Evolutionary conservation across 2,113 vertebrate species (phyloP).

Genomic region (Aleadryas rufinucha): DNA sequence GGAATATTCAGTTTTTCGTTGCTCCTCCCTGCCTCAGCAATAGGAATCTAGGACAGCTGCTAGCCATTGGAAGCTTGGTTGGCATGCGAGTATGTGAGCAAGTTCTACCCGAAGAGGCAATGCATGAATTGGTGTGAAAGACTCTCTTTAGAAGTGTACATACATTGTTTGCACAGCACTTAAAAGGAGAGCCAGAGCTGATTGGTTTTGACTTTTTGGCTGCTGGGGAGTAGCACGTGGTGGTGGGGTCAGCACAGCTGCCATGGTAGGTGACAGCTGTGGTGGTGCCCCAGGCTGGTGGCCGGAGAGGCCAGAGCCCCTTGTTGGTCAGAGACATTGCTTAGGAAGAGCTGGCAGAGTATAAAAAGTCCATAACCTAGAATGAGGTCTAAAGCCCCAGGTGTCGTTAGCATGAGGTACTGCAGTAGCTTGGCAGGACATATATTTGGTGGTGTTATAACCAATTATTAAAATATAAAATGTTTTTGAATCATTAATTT

Average conservation of each 20-base stretch:
- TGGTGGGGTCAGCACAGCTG: not conserved
- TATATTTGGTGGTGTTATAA: rapidly evolving
- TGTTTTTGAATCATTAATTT: not conserved
- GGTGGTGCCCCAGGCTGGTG: not conserved
- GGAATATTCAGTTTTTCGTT: not conserved
- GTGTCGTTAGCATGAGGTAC: not conserved
- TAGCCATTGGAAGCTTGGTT: not conserved
- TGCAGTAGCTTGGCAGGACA: not conserved
- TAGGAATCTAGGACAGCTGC: not conserved
- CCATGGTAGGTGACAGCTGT: not conserved
- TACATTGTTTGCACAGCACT: rapidly evolving
- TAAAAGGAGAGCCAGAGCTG: not conserved
- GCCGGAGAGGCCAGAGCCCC: not conserved
- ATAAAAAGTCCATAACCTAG: rapidly evolving
- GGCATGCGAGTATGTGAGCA: not conserved
- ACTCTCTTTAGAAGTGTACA: not conserved
- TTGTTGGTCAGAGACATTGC: not conserved
- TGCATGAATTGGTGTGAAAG: not conserved
- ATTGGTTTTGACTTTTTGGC: not conserved
- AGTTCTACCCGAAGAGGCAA: not conserved
- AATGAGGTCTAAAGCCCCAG: not conserved
- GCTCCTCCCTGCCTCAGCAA: not conserved
- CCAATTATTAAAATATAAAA: not conserved
- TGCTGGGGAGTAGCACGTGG: rapidly evolving
- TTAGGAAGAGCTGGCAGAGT: rapidly evolving